Conservation (phyloP, 2,113 vertebrate genomes). For the Daboia siamensis region DNA sequence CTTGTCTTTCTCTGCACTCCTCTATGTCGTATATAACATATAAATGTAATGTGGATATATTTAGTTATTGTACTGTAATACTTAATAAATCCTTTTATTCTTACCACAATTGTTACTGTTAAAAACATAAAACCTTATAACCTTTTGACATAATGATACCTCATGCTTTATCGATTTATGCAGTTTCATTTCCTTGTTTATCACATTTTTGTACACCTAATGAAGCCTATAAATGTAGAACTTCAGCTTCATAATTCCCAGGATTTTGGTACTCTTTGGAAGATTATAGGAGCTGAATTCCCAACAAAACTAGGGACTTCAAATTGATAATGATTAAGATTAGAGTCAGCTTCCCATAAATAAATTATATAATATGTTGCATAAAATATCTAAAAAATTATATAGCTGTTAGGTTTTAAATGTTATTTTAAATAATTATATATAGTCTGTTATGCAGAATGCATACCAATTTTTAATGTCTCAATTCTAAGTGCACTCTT, state of each 20-base stretch:
- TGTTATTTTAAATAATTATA: background rate
- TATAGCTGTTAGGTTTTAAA: background rate
- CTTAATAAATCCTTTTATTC: background rate
- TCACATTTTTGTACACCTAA: background rate
- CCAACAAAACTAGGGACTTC: background rate
- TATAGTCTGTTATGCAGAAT: background rate
- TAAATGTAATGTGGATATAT: background rate
- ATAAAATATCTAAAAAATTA: background rate
- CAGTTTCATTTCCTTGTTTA: background rate
- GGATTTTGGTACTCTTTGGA: background rate
- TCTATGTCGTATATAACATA: background rate
- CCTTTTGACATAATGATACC: background rate
- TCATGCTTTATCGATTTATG: background rate
- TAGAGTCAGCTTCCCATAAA: background rate
- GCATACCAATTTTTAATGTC: background rate
- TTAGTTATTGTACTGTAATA: background rate
- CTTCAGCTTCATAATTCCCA: background rate
- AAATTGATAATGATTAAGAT: background rate
- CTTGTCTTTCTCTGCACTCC: background rate
- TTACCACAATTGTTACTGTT: background rate
- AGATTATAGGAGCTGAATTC: background rate
- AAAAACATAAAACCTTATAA: background rate
- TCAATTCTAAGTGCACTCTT: background rate
- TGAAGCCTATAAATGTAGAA: background rate
- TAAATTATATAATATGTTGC: background rate